Evolutionary conservation across 1,140 invertebrate genomes (phyloP).

Genomic region (Caenorhabditis latens): DNA sequence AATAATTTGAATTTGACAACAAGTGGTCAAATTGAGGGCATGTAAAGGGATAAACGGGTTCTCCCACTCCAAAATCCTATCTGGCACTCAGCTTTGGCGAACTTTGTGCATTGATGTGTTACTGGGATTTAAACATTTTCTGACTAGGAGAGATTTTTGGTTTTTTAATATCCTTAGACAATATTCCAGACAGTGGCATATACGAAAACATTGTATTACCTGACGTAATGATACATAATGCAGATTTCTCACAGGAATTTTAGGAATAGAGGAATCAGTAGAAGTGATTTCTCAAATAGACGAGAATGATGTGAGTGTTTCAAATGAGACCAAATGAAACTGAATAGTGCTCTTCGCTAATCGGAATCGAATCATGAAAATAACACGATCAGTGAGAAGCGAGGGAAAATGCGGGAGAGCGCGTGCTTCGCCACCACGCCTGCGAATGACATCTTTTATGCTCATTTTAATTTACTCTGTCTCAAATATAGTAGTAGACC

Average conservation of each 20-base stretch:
- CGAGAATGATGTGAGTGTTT: conserved; percentile 22
- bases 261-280: neutral
- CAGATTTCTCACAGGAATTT: neutral
- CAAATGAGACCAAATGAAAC: neutral
- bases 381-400: conserved; percentile 39
- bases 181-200: neutral
- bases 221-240: conserved; percentile 40
- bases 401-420: neutral
- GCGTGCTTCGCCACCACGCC: conserved; percentile 39
- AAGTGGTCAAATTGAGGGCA: conserved; percentile 52
- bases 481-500: neutral
- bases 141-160: neutral
- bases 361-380: conserved; percentile 54
- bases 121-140: neutral
- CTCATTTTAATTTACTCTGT: conserved; percentile 42
- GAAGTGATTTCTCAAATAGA: neutral
- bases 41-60: neutral
- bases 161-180: neutral
- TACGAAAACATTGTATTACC: neutral
- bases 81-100: neutral
- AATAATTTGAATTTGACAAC: conserved; percentile 47
- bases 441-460: conserved; percentile 47
- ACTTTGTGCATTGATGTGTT: conserved; percentile 17
- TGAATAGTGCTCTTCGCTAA: conserved; percentile 35
- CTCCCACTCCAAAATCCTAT: neutral